Evolutionary conservation across 2,888 invertebrate species (phyloP), one percentile per base, ranked within the genome.

Genomic region (Cepaea hortensis): DNA sequence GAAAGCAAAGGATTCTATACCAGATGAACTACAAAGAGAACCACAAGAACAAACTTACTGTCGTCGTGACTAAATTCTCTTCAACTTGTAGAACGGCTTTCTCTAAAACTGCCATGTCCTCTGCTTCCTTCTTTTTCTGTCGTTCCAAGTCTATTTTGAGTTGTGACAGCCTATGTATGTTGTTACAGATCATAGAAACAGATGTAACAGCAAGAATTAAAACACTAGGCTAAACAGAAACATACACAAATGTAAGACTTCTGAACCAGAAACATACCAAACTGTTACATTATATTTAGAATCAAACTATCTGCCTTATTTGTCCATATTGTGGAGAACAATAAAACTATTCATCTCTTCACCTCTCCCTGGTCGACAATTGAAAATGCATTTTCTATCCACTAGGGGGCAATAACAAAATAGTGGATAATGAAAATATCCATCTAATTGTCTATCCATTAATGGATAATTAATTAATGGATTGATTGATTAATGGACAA

Each of bases 51-150:
- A n/a, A 68, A 88, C 91, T 89, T 88, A 94, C 94, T 75, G 93
- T 94, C 7, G 94, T 93, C 20, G 91, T 89, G 62, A 91, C 90
- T 13, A 94, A 91, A 86, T 94, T 94, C 70, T 92, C 91, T 87
- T 94, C 94, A 65, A 94, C 94, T 87, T 94, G 93, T 85, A 92
- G 93, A 62, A 94, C 92, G 85, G 94, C 93, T 79, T 91, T 91
- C 87, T 94, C 94, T 89, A 94, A 90, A 7, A 93, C 93, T n/a
- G 93, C 91, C 0, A 93, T 94, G 85, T 94, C 94, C 48, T 94
- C 94, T 7, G 90, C 91, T 88, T 94, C 94, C 77, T 92, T 92
- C 87, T 92, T 92, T 87, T 92, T 91, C 77, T 91, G 90, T 61
- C 88, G 89, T 48, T 92, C 92, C 88, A 93, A 90, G 84, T 93